Percentiles rank a stretch among this genome's conserved stretches.
These are phyloP conservation scores for Glyptemys insculpta DNA, from an alignment of 2,797 vertebrate species.

Conservation along the genomic window DNA sequence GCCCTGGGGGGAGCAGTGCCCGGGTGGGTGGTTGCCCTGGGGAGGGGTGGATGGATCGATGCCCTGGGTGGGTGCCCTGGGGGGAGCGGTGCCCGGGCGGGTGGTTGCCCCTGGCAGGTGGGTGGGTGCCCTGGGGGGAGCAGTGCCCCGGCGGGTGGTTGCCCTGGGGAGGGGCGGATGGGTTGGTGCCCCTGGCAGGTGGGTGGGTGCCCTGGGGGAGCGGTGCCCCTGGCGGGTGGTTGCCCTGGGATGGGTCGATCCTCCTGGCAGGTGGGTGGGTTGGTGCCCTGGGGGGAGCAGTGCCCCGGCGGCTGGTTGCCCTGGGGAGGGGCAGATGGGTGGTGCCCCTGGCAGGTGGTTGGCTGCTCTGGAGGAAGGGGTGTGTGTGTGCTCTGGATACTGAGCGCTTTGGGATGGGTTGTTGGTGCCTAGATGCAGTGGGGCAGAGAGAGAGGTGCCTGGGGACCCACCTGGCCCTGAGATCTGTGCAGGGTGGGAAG, in stretches of 20 bases:
- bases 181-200: not conserved
- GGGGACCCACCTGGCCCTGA: not conserved
- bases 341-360: fast-evolving
- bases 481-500: not conserved
- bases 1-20: not conserved
- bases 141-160: no score
- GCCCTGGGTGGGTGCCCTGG: not conserved
- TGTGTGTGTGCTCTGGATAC: not conserved
- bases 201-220: no score
- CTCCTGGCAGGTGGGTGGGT: no score
- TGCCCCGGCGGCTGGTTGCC: no score
- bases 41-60: no score
- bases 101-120: fast-evolving
- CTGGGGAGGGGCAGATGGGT: fast-evolving
- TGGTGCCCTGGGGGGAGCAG: no score
- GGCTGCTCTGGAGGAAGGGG: not conserved
- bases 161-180: no score
- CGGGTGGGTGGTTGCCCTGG: not conserved
- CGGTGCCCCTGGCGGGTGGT: no score
- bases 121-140: not conserved
- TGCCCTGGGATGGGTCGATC: no score
- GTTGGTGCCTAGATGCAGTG: fast-evolving
- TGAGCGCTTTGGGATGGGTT: not conserved
- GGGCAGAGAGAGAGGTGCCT: fast-evolving
- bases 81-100: not conserved